Base-by-base conservation (phyloP, 2,113 vertebrate species). In the Ceyx cyanopectus region DNA sequence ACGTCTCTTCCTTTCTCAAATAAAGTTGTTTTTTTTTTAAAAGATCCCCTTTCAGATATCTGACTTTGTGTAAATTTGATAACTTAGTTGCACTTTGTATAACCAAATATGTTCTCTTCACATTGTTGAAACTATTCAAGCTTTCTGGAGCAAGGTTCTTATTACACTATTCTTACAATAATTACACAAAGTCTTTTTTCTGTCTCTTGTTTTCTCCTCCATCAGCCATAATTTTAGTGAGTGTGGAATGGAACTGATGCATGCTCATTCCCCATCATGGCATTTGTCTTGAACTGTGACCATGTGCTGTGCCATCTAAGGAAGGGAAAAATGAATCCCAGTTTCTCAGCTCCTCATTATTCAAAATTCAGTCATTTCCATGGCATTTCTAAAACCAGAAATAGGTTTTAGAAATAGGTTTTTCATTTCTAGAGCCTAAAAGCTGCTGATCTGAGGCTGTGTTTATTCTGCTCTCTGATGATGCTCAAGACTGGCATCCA, bases 21-120 rank as follows among this genome's bases (percentile, higher is more conserved):
- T 99, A 99, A 99, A 99, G 98, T 97, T 97, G 98, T 97, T 97
- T 98, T 99, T 97, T 97, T 99, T 98, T 98, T 97, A 97, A 98
- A 98, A 97, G 96, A 98, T 97, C 97, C 96, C 97, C 96, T 98
- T 98, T 97, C 96, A 97, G 96, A 97, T 97, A 97, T 95, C 97
- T 98, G 97, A 97, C 97, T 98, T 98, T 98, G 97, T 98, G 97
- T 98, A 98, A 97, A 97, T 84, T 97, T 96, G 92, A 91, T 97
- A 96, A 96, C 75, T 94, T 96, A 97, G 86, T 89, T 26, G 89
- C 95, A 66, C 45, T 96, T 89, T 60, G 85, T 93, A 84, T 94
- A 76, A 92, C 84, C 88, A 96, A 97, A 95, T 90, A 87, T 21
- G 62, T 96, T 97, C 48, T 51, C 86, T 93, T 91, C 90, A 86